Evolutionary conservation across 2,888 invertebrate species (phyloP).

Genomic region (Venusia cambrica): DNA sequence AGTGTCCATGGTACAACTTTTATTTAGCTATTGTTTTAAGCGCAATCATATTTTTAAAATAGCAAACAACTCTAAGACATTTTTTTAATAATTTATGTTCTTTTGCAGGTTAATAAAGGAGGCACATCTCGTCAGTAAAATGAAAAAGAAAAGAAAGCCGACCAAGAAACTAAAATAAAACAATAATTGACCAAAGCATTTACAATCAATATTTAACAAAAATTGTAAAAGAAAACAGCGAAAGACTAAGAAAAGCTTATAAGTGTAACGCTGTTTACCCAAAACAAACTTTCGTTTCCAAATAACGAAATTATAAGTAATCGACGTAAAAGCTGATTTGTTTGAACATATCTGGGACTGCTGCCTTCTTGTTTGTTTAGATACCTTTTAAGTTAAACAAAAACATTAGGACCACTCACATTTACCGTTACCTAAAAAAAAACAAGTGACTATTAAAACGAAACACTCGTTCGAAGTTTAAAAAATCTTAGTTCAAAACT

Average conservation of each 20-base stretch:
- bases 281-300: slow-evolving; percentile 48
- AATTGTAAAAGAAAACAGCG: slow-evolving; percentile 51
- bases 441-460: not conserved
- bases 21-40: no score
- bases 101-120: slow-evolving; percentile 48
- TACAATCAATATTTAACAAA: slow-evolving; percentile 29
- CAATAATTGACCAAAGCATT: slow-evolving; percentile 30
- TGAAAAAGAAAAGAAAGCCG: slow-evolving; percentile 76
- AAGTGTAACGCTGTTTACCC: slow-evolving; percentile 41
- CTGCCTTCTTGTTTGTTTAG: slow-evolving; percentile 62
- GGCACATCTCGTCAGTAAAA: slow-evolving; percentile 43
- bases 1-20: no score
- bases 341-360: slow-evolving; percentile 69
- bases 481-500: slow-evolving; percentile 3
- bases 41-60: no score
- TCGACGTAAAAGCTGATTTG: slow-evolving; percentile 63
- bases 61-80: no score
- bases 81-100: slow-evolving; percentile 30
- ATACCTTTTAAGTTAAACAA: slow-evolving; percentile 46
- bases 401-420: slow-evolving; percentile 47
- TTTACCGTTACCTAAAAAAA: slow-evolving; percentile 36
- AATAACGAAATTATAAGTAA: slow-evolving; percentile 67
- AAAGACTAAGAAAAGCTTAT: slow-evolving; percentile 58
- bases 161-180: slow-evolving; percentile 27
- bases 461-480: not conserved